Conservation (phyloP, 2,888 invertebrate species). For the Dynastes tityus region DNA sequence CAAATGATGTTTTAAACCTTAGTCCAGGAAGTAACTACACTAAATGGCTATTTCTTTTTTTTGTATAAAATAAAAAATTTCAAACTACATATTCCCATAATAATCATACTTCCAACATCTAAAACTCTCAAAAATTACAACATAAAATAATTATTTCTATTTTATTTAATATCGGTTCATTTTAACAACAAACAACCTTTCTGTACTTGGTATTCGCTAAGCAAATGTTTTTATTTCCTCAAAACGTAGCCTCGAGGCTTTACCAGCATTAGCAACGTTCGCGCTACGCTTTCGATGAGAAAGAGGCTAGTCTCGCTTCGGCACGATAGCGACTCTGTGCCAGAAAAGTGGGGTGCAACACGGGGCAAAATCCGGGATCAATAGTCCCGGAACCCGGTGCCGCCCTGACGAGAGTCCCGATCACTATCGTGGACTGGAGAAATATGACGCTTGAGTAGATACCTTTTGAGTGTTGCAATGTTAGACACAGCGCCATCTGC, state of each 20-base stretch:
- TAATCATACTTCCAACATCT: too few species aligned
- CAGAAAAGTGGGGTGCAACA: constrained; percentile 55
- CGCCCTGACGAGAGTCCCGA: constrained; percentile 60
- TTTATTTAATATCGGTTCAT: not conserved
- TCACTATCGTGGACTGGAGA: constrained; percentile 61
- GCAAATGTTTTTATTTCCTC: constrained; percentile 22
- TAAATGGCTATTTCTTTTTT: too few species aligned
- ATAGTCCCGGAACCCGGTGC: constrained; percentile 56
- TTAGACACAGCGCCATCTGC: constrained; percentile 40
- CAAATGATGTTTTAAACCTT: too few species aligned
- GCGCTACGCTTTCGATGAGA: constrained; percentile 23
- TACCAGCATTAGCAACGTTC: constrained; percentile 1
- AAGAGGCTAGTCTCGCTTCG: constrained; percentile 26
- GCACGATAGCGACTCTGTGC: constrained; percentile 39
- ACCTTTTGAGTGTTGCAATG: constrained; percentile 44
- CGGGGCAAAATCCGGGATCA: constrained; percentile 56
- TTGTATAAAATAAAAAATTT: too few species aligned
- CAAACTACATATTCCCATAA: too few species aligned
- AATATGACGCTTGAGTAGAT: constrained; percentile 59
- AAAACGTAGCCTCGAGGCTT: constrained; percentile 18
- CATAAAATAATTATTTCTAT: not conserved
- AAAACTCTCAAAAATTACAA: not conserved
- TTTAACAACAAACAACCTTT: constrained; percentile 6
- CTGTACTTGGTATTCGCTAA: constrained; percentile 14
- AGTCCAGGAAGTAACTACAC: too few species aligned